Conservation (phyloP, 2,113 vertebrate species). For the Casuarius casuarius region DNA sequence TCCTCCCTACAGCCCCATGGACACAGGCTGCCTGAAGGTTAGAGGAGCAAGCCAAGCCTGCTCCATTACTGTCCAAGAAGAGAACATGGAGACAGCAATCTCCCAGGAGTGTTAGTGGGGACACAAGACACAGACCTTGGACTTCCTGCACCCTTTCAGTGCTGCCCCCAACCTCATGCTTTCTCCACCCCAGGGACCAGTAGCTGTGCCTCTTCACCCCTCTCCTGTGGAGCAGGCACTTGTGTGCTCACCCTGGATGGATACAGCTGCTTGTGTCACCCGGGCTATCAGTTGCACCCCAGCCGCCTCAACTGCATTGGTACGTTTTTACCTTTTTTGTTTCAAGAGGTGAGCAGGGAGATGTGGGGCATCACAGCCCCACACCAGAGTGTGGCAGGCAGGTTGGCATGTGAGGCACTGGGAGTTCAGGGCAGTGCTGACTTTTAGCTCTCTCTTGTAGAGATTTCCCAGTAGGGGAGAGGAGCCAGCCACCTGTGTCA, state of each 20-base stretch:
- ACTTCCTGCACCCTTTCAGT: not conserved
- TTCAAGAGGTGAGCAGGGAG: not conserved
- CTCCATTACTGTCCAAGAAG: not conserved
- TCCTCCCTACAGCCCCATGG: not conserved
- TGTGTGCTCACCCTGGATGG: conserved; percentile 83
- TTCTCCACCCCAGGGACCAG: conserved; percentile 21
- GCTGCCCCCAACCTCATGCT: not conserved
- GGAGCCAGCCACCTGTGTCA: not conserved
- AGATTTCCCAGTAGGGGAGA: not conserved
- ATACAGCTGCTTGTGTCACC: conserved; percentile 88
- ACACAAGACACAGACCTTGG: not conserved
- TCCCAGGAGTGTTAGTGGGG: not conserved
- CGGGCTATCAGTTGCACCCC: conserved; percentile 80
- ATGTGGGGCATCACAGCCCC: not conserved
- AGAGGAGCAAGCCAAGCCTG: not conserved
- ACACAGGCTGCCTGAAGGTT: not conserved
- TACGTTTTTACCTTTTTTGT: conserved; percentile 39
- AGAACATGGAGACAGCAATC: not conserved
- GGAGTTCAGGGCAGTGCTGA: not conserved
- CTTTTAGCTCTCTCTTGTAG: not conserved
- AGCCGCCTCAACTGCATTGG: conserved; percentile 83
- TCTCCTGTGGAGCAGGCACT: conserved; percentile 85
- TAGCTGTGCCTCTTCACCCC: conserved; percentile 75
- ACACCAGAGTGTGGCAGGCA: not conserved
- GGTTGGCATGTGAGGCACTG: not conserved